Evolutionary conservation across 2,113 vertebrate genomes (phyloP).

Genomic region (Bubalus kerabau): DNA sequence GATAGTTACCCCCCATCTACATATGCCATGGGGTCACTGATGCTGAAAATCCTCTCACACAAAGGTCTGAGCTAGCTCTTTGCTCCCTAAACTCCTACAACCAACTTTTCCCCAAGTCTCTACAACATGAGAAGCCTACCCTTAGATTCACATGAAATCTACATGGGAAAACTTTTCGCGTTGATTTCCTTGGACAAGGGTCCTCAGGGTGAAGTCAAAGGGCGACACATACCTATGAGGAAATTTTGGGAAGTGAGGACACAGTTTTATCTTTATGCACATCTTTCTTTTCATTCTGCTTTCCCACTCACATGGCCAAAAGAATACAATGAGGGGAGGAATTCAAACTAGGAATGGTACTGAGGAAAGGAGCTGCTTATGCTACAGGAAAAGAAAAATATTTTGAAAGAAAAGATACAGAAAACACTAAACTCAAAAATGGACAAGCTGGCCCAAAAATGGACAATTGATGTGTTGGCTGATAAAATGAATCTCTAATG

Average conservation of each 20-base stretch:
- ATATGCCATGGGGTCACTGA: neutral
- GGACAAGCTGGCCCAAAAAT: neutral
- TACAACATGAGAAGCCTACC: neutral
- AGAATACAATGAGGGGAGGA: neutral
- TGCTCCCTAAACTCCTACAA: neutral
- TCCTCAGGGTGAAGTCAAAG: neutral
- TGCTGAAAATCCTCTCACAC: neutral
- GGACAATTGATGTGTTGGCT: neutral
- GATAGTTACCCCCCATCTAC: neutral
- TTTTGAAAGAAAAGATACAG: neutral
- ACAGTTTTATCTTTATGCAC: neutral
- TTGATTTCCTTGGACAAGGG: neutral
- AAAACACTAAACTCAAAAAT: neutral
- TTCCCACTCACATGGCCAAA: neutral
- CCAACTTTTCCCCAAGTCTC: neutral
- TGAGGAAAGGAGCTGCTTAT: neutral
- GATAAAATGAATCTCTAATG: neutral
- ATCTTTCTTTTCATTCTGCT: neutral
- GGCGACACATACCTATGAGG: neutral
- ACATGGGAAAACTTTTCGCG: neutral
- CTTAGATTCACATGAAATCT: neutral
- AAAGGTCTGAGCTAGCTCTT: neutral
- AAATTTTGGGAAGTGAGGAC: neutral
- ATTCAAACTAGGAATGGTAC: neutral
- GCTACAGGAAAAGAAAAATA: neutral